Percentiles rank a stretch among this genome's conserved stretches.
Evolutionary conservation across 2,113 vertebrate genomes (phyloP).

Genomic region (Syngnathus floridae): DNA sequence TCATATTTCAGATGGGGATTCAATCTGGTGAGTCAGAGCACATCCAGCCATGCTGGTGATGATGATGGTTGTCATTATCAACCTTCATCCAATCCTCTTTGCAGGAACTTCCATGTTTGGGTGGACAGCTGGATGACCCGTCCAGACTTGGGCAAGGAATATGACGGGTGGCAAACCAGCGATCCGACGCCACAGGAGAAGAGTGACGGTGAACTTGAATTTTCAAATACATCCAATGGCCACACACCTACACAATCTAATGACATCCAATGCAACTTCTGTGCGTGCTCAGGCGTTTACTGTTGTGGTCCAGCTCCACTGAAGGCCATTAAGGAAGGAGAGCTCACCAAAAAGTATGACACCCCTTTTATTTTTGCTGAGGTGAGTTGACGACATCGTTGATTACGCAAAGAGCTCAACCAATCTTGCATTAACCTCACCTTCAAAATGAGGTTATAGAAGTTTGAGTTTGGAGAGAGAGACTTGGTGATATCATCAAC

Average conservation of each 20-base stretch:
- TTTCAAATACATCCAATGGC: background rate
- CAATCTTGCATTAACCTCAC: background rate
- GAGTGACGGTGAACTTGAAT: slow-evolving; percentile 76
- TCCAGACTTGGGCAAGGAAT: slow-evolving; percentile 72
- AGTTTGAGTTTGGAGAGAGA: background rate
- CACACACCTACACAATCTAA: background rate
- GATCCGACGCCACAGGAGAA: slow-evolving; percentile 91
- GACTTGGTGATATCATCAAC: background rate
- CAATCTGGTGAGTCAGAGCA: slow-evolving; percentile 74
- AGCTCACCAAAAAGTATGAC: slow-evolving; percentile 78
- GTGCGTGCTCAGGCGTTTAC: slow-evolving; percentile 66
- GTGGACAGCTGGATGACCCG: slow-evolving; percentile 90
- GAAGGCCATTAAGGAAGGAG: slow-evolving; percentile 79
- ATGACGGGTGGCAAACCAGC: slow-evolving; percentile 83
- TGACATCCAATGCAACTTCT: background rate
- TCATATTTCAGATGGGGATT: slow-evolving; percentile 59
- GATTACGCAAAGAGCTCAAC: background rate
- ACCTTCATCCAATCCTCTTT: background rate
- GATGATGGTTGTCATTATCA: slow-evolving; percentile 55
- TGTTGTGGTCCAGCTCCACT: slow-evolving; percentile 85
- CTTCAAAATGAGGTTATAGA: background rate
- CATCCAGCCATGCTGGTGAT: slow-evolving; percentile 27
- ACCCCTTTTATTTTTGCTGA: slow-evolving; percentile 84
- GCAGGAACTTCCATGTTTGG: slow-evolving; percentile 94
- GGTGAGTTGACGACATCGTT: slow-evolving; percentile 60